Conservation (phyloP, 2,797 vertebrate genomes). For the Artibeus jamaicensis region DNA sequence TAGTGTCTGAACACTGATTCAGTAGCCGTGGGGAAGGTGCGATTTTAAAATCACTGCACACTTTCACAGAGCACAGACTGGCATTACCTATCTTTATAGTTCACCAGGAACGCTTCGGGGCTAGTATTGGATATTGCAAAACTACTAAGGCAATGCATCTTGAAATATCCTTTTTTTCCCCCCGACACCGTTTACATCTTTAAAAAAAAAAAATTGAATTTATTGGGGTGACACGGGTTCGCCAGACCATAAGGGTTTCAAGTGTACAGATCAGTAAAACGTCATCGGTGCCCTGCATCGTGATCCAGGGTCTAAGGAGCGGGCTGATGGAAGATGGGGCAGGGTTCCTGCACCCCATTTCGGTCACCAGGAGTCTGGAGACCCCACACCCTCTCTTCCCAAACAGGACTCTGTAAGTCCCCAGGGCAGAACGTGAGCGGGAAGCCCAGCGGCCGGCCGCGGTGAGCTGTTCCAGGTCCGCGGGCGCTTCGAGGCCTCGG, state of each 20-base stretch:
- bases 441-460: not conserved
- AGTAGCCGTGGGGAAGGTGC: not conserved
- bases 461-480: not conserved
- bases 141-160: conserved; percentile 7
- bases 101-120: not conserved
- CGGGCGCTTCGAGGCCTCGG: not conserved
- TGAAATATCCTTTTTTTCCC: not conserved
- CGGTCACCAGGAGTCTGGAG: fast-evolving
- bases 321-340: no score
- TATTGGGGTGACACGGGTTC: not conserved
- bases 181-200: no score
- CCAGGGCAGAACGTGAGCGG: not conserved
- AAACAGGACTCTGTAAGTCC: not conserved
- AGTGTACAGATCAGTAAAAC: not conserved
- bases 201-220: not conserved
- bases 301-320: not conserved
- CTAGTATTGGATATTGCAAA: not conserved
- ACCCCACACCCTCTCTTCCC: no score
- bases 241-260: not conserved
- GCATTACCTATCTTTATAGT: not conserved
- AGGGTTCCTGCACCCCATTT: not conserved
- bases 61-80: not conserved
- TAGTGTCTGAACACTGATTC: conserved; percentile 23
- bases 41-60: not conserved
- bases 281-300: not conserved